Evolutionary conservation across 1,140 invertebrate genomes (phyloP), one percentile per base, ranked within the genome.

Genomic region (Drosophila triauraria): DNA sequence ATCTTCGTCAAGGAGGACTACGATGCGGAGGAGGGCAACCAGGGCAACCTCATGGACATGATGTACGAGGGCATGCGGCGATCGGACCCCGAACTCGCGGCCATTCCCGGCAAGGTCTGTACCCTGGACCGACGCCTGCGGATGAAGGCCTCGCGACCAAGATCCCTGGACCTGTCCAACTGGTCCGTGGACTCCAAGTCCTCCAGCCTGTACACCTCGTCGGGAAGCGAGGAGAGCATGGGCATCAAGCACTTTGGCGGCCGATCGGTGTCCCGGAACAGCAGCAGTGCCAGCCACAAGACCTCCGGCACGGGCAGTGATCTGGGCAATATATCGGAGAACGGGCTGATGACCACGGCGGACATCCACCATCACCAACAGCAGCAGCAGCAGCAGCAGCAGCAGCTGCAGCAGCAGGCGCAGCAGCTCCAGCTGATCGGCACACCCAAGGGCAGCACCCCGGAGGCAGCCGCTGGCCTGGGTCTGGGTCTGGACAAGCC

Each of bases 151-250:
- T 96, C 96, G 7, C 93, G 97, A 35, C 97, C 96, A 1, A 93
- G 96, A 27, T 97, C 96, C 7, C 93, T 98, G 38, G 97, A 98
- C 90, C 91, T 98, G 0, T 97, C 96, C 3, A 97, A 97, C 90
- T 97, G 97, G 96, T 97, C 97, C 0, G 97, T 97, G 1, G 97
- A 97, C 86, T 97, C 97, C 0, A 95, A 96, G 67, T 96, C 96
- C 4, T 97, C 96, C 12, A 97, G 96, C 20, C 90, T 97, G 12
- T 97, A 96, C 80, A 96, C 96, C 2, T 96, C 96, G 1, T 97
- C 96, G 0, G 96, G 96, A 1, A 97, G 96, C 54, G 96, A 97
- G 82, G 96, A 97, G 83, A 96, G 96, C 74, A 95, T 96, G 93
- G 96, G 95, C 15, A 91, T 96, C 17, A 95, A 95, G 30, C 79